Evolutionary conservation across 2,888 invertebrate genomes (phyloP).

Genomic region (Meteorus cinctellus): DNA sequence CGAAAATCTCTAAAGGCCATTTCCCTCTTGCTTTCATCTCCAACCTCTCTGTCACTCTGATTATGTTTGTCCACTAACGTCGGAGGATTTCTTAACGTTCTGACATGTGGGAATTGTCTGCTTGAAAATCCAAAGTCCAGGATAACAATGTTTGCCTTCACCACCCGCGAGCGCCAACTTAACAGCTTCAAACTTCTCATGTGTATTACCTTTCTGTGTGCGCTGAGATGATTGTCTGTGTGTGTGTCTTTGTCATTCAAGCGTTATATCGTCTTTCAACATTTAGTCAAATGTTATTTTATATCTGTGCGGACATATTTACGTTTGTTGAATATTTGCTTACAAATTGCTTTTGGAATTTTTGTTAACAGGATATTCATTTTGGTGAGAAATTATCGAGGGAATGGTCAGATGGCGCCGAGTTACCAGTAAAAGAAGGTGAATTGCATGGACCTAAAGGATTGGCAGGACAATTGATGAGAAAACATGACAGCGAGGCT

Average conservation of each 20-base stretch:
- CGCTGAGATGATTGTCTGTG: too few species aligned
- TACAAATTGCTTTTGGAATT: slow-evolving; percentile 25
- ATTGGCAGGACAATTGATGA: slow-evolving; percentile 80
- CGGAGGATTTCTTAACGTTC: slow-evolving; percentile 40
- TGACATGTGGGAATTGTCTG: slow-evolving; percentile 23
- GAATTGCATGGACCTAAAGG: slow-evolving; percentile 73
- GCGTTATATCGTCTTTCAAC: slow-evolving; percentile 18
- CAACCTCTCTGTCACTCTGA: background rate
- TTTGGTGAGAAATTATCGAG: slow-evolving; percentile 90
- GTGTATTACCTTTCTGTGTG: slow-evolving; percentile 16
- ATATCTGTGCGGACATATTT: background rate
- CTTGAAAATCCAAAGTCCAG: slow-evolving; percentile 33
- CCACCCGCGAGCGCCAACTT: slow-evolving; percentile 23
- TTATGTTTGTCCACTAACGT: slow-evolving; percentile 31
- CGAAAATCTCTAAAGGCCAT: background rate
- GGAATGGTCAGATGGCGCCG: slow-evolving; percentile 89
- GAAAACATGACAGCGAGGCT: slow-evolving; percentile 94
- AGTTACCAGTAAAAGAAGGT: slow-evolving; percentile 82
- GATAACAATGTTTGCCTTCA: slow-evolving; percentile 56
- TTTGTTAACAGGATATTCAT: slow-evolving; percentile 79
- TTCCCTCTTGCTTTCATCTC: background rate
- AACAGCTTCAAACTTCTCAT: slow-evolving; percentile 28
- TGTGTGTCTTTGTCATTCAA: background rate
- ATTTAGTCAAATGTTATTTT: slow-evolving; percentile 16
- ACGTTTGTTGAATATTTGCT: slow-evolving; percentile 26